Evolutionary conservation across 1,140 invertebrate species (phyloP), one percentile per base, ranked within the genome.

Genomic region (Aphelinus certus): DNA sequence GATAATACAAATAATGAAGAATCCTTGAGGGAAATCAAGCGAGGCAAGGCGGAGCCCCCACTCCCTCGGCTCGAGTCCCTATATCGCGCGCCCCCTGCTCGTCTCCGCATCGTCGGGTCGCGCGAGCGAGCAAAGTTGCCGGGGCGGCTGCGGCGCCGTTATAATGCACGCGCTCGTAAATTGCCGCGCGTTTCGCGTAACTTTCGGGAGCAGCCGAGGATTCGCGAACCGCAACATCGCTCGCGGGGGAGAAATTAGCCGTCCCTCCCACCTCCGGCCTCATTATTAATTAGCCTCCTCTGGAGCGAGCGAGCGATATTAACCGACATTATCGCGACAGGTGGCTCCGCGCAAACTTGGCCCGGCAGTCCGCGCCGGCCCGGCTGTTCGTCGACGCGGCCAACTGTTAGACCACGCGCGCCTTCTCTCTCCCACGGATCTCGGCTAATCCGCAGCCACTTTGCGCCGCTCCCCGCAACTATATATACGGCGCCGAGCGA

Each of bases 221-320:
- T 26, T 26, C 26, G 26, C 26, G 48, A 66, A 66, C 64, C 62
- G 56, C 64, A 73, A 73, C 5, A 47, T 73, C 58, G 49, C 63
- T 69, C 63, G 61, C 45, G 53, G 69, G 43, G 68, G 51, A 43
- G 46, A 64, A 73, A 77, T 61, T 69, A 57, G 67, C 77, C 9
- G 6, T 67, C 9, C 61, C 47, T 60, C 57, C 65, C 47, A 26
- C 64, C 57, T 60, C 7, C 7, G 3, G 7, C n/a, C n/a, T 84
- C 84, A 85, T 83, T 87, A 86, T 86, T 87, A 87, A 87, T 87
- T 87, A 83, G 81, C 83, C 86, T 87, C 85, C 84, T 86, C 83
- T 26, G 26, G 26, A 26, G 26, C 26, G 26, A 26, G 26, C 26
- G 26, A 83, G 51, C 83, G 83, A 86, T 84, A 86, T 87, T 86